Evolutionary conservation across 1,140 invertebrate species (phyloP).

Genomic region (Callitettix versicolor): DNA sequence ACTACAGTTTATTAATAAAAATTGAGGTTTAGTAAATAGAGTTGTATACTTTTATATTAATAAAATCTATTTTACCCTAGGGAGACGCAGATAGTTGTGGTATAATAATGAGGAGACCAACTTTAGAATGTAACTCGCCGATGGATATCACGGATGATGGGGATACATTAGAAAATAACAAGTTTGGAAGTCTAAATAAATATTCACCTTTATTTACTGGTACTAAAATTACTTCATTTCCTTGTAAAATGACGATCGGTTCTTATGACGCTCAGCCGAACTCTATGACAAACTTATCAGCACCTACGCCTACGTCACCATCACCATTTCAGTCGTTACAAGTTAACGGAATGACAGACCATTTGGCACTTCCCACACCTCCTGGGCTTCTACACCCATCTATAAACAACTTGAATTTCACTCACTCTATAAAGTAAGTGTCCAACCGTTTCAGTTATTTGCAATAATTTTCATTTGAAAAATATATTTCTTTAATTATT

Average conservation of each 20-base stretch:
- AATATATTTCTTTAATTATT: too few relatives aligned
- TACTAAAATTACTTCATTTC: too few relatives aligned
- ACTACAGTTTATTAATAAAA: too few relatives aligned
- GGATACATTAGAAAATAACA: not conserved
- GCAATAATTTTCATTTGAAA: too few relatives aligned
- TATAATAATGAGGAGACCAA: not conserved
- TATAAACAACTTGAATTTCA: conserved; percentile 31
- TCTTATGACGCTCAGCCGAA: too few relatives aligned
- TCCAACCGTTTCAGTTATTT: too few relatives aligned
- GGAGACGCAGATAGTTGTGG: not conserved
- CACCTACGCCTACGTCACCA: not conserved
- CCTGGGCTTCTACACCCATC: conserved; percentile 29
- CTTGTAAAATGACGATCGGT: too few relatives aligned
- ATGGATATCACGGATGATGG: conserved; percentile 10
- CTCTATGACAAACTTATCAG: too few relatives aligned
- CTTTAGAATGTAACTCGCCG: conserved; percentile 6
- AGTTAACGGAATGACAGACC: not conserved
- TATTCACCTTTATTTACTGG: conserved; percentile 6
- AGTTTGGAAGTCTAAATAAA: conserved; percentile 3
- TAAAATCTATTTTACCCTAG: too few relatives aligned
- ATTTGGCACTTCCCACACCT: conserved; percentile 18
- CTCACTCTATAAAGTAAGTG: not conserved
- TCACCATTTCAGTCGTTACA: conserved; percentile 16
- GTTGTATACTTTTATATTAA: too few relatives aligned
- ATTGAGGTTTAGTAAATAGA: too few relatives aligned